Evolutionary conservation across 2,797 vertebrate species (phyloP).

Genomic region (Pristis pectinata): DNA sequence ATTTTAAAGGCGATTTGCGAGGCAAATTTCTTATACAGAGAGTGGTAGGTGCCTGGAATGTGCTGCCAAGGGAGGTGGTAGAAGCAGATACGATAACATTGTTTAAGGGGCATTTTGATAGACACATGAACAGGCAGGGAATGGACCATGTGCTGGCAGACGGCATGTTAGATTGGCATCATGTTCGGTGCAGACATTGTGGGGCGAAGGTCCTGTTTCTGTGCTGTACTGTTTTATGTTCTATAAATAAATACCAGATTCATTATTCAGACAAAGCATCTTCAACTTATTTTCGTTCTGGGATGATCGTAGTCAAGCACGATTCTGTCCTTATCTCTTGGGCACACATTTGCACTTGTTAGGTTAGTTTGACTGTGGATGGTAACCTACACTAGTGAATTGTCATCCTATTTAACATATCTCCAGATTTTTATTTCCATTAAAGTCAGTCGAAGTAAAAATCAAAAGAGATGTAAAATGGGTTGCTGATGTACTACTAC

Average conservation of each 20-base stretch:
- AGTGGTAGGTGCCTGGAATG: no score
- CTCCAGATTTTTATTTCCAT: neutral
- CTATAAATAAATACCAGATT: neutral
- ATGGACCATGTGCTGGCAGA: no score
- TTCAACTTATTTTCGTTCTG: neutral
- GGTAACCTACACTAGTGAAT: neutral
- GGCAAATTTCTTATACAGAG: no score
- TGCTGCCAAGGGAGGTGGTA: no score
- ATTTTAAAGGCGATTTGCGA: no score
- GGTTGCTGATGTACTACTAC: neutral
- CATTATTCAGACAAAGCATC: neutral
- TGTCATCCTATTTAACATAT: neutral
- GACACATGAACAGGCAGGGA: no score
- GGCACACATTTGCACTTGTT: neutral
- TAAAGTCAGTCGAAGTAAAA: neutral
- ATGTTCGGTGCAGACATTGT: no score
- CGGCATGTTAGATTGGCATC: no score
- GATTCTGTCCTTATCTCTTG: neutral
- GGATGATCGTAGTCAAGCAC: neutral
- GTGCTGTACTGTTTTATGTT: no score
- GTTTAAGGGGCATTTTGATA: no score
- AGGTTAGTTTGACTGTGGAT: neutral
- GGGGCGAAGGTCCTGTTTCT: no score
- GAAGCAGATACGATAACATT: no score
- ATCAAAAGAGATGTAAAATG: neutral